Conservation (phyloP, 2,888 invertebrate genomes). For the Asteroscopus sphinx region DNA sequence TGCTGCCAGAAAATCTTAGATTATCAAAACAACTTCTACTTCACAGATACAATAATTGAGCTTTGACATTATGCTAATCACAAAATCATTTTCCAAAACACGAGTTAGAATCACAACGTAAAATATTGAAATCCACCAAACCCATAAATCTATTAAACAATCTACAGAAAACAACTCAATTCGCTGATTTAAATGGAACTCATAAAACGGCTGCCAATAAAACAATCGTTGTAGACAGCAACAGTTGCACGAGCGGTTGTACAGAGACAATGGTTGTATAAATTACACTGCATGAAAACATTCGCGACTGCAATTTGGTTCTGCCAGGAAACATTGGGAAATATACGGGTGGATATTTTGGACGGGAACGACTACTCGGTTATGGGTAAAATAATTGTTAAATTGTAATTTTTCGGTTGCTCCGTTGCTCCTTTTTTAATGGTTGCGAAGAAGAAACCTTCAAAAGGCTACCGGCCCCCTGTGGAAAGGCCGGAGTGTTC, state of each 20-base stretch:
- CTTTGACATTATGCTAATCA: no score
- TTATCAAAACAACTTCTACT: no score
- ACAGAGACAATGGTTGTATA: slow-evolving; percentile 68
- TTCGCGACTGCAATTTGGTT: slow-evolving; percentile 67
- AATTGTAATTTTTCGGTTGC: no score
- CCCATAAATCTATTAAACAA: slow-evolving; percentile 30
- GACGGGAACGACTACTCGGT: neutral
- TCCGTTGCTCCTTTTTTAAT: no score
- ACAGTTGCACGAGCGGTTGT: slow-evolving; percentile 66
- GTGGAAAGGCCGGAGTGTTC: no score
- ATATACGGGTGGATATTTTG: slow-evolving; percentile 11
- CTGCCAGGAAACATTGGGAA: slow-evolving; percentile 71
- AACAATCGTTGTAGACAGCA: slow-evolving; percentile 57
- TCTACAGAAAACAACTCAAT: slow-evolving; percentile 34
- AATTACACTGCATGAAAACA: slow-evolving; percentile 74
- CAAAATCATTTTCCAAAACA: no score
- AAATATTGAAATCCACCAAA: neutral
- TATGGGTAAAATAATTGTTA: neutral
- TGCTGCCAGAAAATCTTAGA: no score
- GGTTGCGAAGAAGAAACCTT: no score
- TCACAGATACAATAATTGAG: no score
- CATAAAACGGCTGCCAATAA: slow-evolving; percentile 54
- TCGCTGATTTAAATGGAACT: slow-evolving; percentile 38
- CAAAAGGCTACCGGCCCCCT: no score
- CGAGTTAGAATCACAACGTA: neutral